Evolutionary conservation across 2,888 invertebrate species (phyloP), one percentile per base, ranked within the genome.

Genomic region (Drosophila subquinaria): DNA sequence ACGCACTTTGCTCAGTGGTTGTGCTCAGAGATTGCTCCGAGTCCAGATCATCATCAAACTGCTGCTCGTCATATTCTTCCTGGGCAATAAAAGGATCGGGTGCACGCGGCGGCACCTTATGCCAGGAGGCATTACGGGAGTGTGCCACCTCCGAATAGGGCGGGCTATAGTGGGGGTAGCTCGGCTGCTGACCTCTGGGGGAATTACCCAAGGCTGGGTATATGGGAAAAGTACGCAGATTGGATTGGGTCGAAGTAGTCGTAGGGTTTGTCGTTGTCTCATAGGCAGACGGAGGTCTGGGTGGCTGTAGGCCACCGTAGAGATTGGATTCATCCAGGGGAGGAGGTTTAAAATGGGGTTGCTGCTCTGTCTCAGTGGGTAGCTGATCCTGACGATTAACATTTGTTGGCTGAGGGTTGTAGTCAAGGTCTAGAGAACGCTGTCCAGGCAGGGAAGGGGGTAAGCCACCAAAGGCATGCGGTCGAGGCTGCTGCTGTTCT

Each of bases 141-240:
- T 92, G 92, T 0, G 91, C 75, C 11, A 92, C 92, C 0, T 87
- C 92, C 0, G 92, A 77, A 74, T 92, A 92, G 3, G 91, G 72
- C 0, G 88, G 86, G 79, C 92, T 92, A 20, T 92, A 92, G 27
- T 90, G 90, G 0, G 92, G 92, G 4, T 85, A 62, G 20, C 48
- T 74, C 3, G 79, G 68, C 53, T 74, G 78, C 30, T 70, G 76
- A 20, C 73, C 63, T 6, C 72, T 43, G 4, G 85, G 85, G 1
- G 73, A 73, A 75, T 90, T 88, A 5, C 60, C 72, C 8, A 88
- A 33, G 1, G 84, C 67, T 10, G 92, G 90, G 65, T 90, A 90
- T 4, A 86, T 81, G 20, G 80, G 83, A 56, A 69, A 82, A 1
- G 71, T 80, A 3, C 79, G 73, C 3, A 90, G 69, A 43, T 73